Conservation (phyloP, 64 coral and sea anemone genomes). For the Stichodactyla mertensii region DNA sequence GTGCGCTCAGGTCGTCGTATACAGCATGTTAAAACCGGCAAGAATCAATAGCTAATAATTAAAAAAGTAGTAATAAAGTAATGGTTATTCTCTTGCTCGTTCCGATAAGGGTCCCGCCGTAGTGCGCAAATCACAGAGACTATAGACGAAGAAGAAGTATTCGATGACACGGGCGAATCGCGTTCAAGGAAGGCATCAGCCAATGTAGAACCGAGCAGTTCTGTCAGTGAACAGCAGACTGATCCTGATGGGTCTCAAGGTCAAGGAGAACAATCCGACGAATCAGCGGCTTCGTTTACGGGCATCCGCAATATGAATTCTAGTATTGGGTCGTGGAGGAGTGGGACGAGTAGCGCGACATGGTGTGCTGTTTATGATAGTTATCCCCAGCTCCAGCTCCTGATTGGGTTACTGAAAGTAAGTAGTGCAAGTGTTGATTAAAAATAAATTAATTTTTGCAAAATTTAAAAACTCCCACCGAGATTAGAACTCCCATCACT, state of each 20-base stretch:
- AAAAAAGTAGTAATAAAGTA: background rate
- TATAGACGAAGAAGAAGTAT: conserved; percentile 79
- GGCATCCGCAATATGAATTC: conserved; percentile 62
- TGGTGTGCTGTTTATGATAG: conserved; percentile 82
- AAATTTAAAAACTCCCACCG: background rate
- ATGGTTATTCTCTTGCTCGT: background rate
- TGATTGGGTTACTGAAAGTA: conserved; percentile 84
- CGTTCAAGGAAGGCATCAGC: background rate
- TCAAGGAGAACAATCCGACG: conserved; percentile 75
- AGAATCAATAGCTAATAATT: too few species aligned
- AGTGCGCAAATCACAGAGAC: conserved; percentile 69
- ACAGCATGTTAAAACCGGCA: background rate
- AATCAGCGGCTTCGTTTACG: conserved; percentile 58
- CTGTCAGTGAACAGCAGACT: background rate
- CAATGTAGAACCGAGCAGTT: conserved; percentile 21
- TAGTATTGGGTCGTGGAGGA: conserved; percentile 81
- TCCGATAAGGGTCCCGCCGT: conserved; percentile 37
- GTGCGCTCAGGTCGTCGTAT: too few species aligned
- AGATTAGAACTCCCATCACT: conserved; percentile 5
- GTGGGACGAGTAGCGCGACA: conserved; percentile 62
- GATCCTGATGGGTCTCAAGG: conserved; percentile 33
- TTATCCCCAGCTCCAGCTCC: conserved; percentile 68
- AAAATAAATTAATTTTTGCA: background rate
- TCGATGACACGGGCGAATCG: conserved; percentile 35
- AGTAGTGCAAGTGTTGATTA: background rate